These are phyloP conservation scores for Caenorhabditis macrosperma DNA, from an alignment of 2,888 invertebrate genomes.

Conservation along the genomic window DNA sequence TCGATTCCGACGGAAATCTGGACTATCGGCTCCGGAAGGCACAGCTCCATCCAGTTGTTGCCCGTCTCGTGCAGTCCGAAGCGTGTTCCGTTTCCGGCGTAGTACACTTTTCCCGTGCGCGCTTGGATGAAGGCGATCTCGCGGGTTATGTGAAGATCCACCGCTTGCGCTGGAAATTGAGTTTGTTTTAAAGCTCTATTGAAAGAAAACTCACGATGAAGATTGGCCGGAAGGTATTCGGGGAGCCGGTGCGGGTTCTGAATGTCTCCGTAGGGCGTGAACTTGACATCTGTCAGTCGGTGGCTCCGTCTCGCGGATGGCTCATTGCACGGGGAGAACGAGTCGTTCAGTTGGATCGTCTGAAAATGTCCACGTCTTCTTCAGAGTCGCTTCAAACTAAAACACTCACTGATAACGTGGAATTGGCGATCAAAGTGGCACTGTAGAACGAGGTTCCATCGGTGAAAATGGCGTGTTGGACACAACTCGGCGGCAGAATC, in stretches of 20 bases:
- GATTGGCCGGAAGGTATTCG: slow-evolving; percentile 65
- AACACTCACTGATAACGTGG: slow-evolving; percentile 69
- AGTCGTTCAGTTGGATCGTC: slow-evolving; percentile 76
- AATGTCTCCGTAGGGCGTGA: slow-evolving; percentile 71
- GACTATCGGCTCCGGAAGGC: slow-evolving; percentile 75
- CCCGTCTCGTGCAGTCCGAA: slow-evolving; percentile 83
- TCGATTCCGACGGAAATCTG: slow-evolving; percentile 71
- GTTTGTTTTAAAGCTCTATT: not conserved
- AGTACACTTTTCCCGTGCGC: slow-evolving; percentile 92
- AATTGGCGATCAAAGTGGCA: slow-evolving; percentile 70
- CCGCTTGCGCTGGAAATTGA: slow-evolving; percentile 80
- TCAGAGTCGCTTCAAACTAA: not conserved
- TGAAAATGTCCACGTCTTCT: too few species aligned
- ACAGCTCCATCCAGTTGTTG: slow-evolving; percentile 74
- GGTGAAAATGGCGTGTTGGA: slow-evolving; percentile 69
- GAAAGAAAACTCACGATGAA: slow-evolving; percentile 65
- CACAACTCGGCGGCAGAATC: slow-evolving; percentile 72
- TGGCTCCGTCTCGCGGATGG: slow-evolving; percentile 59
- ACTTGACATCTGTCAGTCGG: slow-evolving; percentile 71
- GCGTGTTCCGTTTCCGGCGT: slow-evolving; percentile 89
- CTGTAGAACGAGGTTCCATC: slow-evolving; percentile 76
- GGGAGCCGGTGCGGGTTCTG: slow-evolving; percentile 66
- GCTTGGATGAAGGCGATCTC: slow-evolving; percentile 94
- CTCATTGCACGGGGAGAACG: slow-evolving; percentile 69
- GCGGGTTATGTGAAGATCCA: slow-evolving; percentile 91